Percentiles rank a stretch among this genome's conserved stretches.
Evolutionary conservation across 2,888 invertebrate species (phyloP).

Genomic region (Plagodis pulveraria): DNA sequence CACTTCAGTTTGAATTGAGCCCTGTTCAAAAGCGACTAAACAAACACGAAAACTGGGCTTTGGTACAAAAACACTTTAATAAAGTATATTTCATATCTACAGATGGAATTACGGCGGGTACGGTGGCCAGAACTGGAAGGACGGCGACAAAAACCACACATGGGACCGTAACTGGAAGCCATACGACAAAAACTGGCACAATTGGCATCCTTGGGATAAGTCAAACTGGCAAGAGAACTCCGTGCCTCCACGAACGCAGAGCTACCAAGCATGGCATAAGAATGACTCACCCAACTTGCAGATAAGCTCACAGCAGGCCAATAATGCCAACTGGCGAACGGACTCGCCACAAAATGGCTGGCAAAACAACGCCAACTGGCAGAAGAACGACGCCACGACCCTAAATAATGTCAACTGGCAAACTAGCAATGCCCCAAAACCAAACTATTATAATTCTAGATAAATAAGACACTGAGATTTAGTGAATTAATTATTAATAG

Average conservation of each 20-base stretch:
- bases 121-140: slow-evolving; percentile 45
- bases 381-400: slow-evolving; percentile 14
- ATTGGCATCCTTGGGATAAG: slow-evolving; percentile 45
- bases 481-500: slow-evolving; percentile 16
- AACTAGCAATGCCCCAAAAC: slow-evolving; percentile 24
- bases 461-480: slow-evolving; percentile 8
- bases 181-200: slow-evolving; percentile 55
- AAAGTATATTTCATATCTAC: neutral
- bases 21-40: no score
- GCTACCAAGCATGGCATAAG: slow-evolving; percentile 32
- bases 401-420: slow-evolving; percentile 29
- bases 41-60: no score
- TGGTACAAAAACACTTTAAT: no score
- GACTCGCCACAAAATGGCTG: slow-evolving; percentile 13
- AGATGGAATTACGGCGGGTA: slow-evolving; percentile 46
- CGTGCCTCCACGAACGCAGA: slow-evolving; percentile 32
- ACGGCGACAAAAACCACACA: slow-evolving; percentile 46
- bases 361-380: slow-evolving; percentile 30
- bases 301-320: slow-evolving; percentile 14
- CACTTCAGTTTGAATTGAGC: no score
- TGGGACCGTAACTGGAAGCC: slow-evolving; percentile 62
- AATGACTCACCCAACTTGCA: slow-evolving; percentile 24
- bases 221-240: slow-evolving; percentile 39
- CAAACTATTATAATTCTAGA: slow-evolving; percentile 25
- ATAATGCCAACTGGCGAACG: slow-evolving; percentile 20